Evolutionary conservation across 2,888 invertebrate species (phyloP).

Genomic region (Napeogenes inachia): DNA sequence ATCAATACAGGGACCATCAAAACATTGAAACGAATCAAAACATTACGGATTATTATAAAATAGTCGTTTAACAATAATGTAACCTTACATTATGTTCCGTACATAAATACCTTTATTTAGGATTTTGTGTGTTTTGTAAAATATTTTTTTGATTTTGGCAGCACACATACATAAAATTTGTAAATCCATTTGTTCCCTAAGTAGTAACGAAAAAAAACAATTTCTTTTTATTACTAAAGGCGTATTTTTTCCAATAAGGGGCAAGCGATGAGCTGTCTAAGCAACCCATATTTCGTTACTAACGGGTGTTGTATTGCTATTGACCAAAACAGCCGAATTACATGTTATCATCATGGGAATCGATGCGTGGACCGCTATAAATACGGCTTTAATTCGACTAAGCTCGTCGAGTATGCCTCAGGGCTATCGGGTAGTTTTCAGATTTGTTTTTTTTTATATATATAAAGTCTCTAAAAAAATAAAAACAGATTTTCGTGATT

Average conservation of each 20-base stretch:
- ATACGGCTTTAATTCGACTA: constrained; percentile 41
- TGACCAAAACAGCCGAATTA: constrained; percentile 42
- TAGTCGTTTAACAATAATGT: too few species aligned
- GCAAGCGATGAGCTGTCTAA: constrained; percentile 21
- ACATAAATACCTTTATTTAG: too few species aligned
- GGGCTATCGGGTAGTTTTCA: constrained; percentile 26
- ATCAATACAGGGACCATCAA: too few species aligned
- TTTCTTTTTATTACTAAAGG: constrained; percentile 22
- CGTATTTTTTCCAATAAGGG: constrained; percentile 25
- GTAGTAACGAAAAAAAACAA: constrained; percentile 9
- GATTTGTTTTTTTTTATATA: not conserved
- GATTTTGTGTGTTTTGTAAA: too few species aligned
- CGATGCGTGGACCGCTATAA: constrained; percentile 44
- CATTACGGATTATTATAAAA: too few species aligned
- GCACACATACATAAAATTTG: too few species aligned
- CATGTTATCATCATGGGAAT: constrained; percentile 44
- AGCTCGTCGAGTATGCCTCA: constrained; percentile 27
- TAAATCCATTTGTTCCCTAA: not conserved
- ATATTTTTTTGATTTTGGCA: too few species aligned
- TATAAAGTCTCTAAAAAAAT: not conserved
- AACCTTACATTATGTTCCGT: too few species aligned
- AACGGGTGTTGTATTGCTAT: constrained; percentile 32
- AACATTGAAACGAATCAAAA: too few species aligned
- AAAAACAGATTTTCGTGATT: not conserved
- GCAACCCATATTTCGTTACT: constrained; percentile 31